Evolutionary conservation across 2,888 invertebrate species (phyloP).

Genomic region (Trachelus tabidus): DNA sequence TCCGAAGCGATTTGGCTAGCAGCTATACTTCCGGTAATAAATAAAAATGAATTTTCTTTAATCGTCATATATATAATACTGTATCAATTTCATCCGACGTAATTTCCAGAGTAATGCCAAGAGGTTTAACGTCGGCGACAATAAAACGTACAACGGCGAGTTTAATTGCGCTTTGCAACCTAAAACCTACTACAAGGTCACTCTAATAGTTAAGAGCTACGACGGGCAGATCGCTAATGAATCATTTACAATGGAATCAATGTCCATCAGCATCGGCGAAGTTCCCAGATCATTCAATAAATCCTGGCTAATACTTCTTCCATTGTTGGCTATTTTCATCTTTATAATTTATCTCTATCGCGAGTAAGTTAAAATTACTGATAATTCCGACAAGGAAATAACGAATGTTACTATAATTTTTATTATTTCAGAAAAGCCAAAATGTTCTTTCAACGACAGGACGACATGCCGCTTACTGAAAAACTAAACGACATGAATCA

Average conservation of each 20-base stretch:
- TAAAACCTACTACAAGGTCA: conserved; percentile 31
- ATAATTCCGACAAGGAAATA: neutral
- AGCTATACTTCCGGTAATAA: conserved; percentile 28
- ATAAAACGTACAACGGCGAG: conserved; percentile 17
- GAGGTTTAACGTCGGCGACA: conserved; percentile 37
- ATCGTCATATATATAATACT: neutral
- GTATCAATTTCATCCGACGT: neutral
- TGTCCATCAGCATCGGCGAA: conserved; percentile 26
- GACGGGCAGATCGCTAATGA: neutral
- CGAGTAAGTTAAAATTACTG: conserved; percentile 26
- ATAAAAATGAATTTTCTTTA: neutral
- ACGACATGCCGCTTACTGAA: too few species aligned
- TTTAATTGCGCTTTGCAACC: conserved; percentile 35
- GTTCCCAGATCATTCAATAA: conserved; percentile 15
- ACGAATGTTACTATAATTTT: too few species aligned
- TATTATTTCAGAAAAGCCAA: too few species aligned
- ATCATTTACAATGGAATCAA: conserved; percentile 25
- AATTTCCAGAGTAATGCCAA: conserved; percentile 26
- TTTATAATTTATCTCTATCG: conserved; percentile 18
- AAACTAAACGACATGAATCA: too few species aligned
- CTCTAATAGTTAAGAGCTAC: conserved; percentile 20
- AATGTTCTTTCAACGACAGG: too few species aligned
- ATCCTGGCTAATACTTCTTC: conserved; percentile 28
- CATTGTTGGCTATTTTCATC: conserved; percentile 20
- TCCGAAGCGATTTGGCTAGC: conserved; percentile 29